phyloP scores from a whole-genome alignment of 2,113 vertebrate genomes.

The Antigone vipio region DNA sequence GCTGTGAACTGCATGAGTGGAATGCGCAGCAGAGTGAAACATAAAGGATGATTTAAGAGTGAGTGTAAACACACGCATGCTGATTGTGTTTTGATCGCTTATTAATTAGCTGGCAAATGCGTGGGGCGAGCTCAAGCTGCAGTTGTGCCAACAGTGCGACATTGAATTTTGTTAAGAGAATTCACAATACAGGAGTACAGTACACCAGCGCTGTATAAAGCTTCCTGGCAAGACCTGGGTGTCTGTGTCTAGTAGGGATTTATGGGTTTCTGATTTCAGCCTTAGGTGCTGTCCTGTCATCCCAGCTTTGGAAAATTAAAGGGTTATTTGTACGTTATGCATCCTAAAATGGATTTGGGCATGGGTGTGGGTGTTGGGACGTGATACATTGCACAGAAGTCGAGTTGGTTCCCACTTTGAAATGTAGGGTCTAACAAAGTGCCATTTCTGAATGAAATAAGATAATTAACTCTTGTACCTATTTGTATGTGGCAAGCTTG shows the following conservation, averaged over 20 bases:
- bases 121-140: neutral
- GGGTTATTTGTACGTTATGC: neutral
- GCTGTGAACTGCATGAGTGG: constrained; percentile 1
- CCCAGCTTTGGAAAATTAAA: neutral
- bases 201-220: neutral
- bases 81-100: constrained; percentile 41
- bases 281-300: neutral
- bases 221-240: neutral
- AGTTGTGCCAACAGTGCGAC: constrained; percentile 13
- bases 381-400: neutral
- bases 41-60: neutral
- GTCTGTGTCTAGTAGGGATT: neutral
- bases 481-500: neutral
- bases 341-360: neutral
- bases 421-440: neutral
- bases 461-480: neutral
- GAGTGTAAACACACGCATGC: constrained; percentile 17
- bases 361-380: neutral
- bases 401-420: neutral
- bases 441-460: neutral
- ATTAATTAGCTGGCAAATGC: constrained; percentile 33
- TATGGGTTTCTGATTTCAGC: neutral
- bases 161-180: constrained; percentile 1
- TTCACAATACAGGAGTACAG: neutral
- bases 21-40: neutral